Conservation (phyloP, 2,888 invertebrate genomes). For the Meteorus colon region DNA sequence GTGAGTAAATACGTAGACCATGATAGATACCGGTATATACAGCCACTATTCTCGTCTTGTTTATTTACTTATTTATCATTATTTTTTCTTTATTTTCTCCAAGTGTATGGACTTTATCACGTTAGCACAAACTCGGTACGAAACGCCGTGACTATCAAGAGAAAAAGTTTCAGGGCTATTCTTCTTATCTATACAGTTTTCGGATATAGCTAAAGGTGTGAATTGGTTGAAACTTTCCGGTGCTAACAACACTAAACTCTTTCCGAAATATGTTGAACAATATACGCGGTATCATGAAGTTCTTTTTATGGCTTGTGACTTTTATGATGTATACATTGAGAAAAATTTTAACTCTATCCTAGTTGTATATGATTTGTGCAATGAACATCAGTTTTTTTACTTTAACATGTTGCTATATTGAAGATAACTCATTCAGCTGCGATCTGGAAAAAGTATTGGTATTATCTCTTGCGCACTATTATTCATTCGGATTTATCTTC, state of each 20-base stretch:
- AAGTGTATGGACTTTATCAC: background rate
- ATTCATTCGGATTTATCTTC: no score
- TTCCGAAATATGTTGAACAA: background rate
- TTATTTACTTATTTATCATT: conserved; percentile 3
- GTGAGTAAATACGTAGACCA: no score
- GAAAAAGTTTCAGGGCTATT: conserved; percentile 22
- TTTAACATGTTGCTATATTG: no score
- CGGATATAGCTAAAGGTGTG: conserved; percentile 1
- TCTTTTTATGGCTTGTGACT: conserved; percentile 3
- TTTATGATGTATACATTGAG: background rate
- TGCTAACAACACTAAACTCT: background rate
- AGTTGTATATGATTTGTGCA: no score
- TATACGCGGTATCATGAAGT: background rate
- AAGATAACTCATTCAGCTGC: no score
- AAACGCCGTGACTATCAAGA: conserved; percentile 1
- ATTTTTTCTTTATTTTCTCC: conserved; percentile 1
- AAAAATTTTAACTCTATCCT: background rate
- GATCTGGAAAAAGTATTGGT: no score
- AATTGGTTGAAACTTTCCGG: conserved; percentile 13
- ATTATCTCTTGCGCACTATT: no score
- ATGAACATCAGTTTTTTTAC: no score
- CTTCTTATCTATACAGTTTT: conserved; percentile 5
- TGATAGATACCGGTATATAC: no score
- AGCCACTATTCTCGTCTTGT: background rate
- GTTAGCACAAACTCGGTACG: background rate